Evolutionary conservation across 1,140 invertebrate genomes (phyloP).

Genomic region (Anastrepha obliqua): DNA sequence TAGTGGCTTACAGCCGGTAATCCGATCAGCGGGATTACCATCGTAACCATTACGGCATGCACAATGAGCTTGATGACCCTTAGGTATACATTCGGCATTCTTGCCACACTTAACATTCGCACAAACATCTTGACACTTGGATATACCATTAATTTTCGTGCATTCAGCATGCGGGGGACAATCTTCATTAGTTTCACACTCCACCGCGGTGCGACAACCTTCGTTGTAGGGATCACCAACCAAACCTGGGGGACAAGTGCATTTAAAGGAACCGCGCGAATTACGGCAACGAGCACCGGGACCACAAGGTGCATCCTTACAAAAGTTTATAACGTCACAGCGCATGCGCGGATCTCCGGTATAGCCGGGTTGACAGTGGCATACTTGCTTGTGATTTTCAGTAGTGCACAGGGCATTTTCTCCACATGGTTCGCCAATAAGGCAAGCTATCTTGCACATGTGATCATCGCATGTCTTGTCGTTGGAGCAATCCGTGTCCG

Average conservation of each 20-base stretch:
- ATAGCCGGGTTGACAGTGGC: slow-evolving; percentile 90
- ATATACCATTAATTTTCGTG: slow-evolving; percentile 79
- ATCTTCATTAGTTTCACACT: slow-evolving; percentile 85
- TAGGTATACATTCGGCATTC: slow-evolving; percentile 87
- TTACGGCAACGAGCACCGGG: slow-evolving; percentile 88
- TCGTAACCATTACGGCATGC: slow-evolving; percentile 85
- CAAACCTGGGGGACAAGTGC: slow-evolving; percentile 83
- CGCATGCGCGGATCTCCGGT: slow-evolving; percentile 84
- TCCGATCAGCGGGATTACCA: slow-evolving; percentile 82
- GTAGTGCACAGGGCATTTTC: slow-evolving; percentile 88
- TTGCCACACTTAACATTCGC: slow-evolving; percentile 83
- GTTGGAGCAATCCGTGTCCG: slow-evolving; percentile 83
- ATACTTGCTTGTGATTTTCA: slow-evolving; percentile 84
- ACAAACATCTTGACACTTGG: slow-evolving; percentile 89
- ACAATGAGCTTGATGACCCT: slow-evolving; percentile 84
- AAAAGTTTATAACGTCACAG: slow-evolving; percentile 87
- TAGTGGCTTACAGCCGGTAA: slow-evolving; percentile 85
- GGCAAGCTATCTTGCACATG: slow-evolving; percentile 89
- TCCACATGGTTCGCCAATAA: slow-evolving; percentile 86
- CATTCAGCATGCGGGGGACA: slow-evolving; percentile 87
- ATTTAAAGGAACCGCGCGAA: slow-evolving; percentile 86
- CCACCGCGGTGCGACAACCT: slow-evolving; percentile 85
- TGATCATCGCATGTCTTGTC: slow-evolving; percentile 88
- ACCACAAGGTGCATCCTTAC: slow-evolving; percentile 86
- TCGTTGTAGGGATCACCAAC: slow-evolving; percentile 89